These are phyloP conservation scores for Zosterops hypoxanthus DNA, from an alignment of 2,113 vertebrate genomes.

Conservation along the genomic window DNA sequence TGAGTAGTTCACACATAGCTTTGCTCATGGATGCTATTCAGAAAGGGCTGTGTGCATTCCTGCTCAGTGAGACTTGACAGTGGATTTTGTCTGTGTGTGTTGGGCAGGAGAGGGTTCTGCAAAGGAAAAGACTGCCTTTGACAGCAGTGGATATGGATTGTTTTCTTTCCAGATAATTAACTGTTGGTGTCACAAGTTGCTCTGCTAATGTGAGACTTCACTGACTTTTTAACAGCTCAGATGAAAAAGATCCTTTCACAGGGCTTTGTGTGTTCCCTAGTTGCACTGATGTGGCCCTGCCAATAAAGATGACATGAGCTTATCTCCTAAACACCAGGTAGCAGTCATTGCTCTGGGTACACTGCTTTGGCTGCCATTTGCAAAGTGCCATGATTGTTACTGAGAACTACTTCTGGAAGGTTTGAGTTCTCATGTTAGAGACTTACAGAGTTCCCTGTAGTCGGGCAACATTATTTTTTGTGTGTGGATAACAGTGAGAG, in stretches of 20 bases:
- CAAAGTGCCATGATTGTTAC: background rate
- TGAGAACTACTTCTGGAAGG: background rate
- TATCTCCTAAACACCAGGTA: background rate
- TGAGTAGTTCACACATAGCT: background rate
- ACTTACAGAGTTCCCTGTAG: background rate
- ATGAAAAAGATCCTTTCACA: background rate
- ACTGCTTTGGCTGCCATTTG: background rate
- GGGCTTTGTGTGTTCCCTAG: background rate
- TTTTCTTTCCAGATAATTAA: background rate
- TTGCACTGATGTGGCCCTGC: background rate
- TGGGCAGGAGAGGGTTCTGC: background rate
- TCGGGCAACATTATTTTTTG: background rate
- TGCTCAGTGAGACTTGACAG: background rate
- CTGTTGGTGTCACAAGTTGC: background rate
- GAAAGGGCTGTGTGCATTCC: background rate
- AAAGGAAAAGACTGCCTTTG: background rate
- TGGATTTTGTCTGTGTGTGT: background rate
- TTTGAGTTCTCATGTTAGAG: background rate
- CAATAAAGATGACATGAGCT: background rate
- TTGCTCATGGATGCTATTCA: background rate
- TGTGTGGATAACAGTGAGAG: background rate
- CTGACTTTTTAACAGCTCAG: background rate
- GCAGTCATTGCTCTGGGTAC: background rate
- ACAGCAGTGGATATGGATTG: background rate
- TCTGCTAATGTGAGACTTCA: background rate